phyloP scores from a whole-genome alignment of 2,888 invertebrate species.

The Gibbula magus region DNA sequence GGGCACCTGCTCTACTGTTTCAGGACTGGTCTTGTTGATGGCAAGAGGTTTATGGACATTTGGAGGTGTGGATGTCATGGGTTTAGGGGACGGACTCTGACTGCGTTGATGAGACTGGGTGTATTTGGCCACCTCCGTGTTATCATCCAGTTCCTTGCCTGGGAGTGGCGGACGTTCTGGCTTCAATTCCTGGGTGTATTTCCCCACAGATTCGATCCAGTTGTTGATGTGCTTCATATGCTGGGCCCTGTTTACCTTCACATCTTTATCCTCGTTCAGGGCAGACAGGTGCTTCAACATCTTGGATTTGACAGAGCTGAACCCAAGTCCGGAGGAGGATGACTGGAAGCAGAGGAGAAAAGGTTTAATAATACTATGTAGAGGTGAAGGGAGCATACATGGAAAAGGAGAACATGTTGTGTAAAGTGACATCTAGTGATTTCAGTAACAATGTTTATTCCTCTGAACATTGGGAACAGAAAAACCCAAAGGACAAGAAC shows the following conservation, averaged over 20 bases:
- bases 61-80: slow-evolving; percentile 63
- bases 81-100: slow-evolving; percentile 59
- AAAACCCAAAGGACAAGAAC: too few species aligned
- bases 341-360: slow-evolving; percentile 48
- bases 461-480: too few species aligned
- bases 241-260: slow-evolving; percentile 39
- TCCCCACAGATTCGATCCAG: slow-evolving; percentile 52
- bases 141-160: neutral
- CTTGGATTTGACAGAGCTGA: slow-evolving; percentile 40
- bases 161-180: slow-evolving; percentile 12
- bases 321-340: slow-evolving; percentile 52
- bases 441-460: too few species aligned
- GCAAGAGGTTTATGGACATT: slow-evolving; percentile 64
- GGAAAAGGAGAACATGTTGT: too few species aligned
- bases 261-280: slow-evolving; percentile 38
- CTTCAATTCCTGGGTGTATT: slow-evolving; percentile 39
- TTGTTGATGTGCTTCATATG: slow-evolving; percentile 53
- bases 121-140: slow-evolving; percentile 3
- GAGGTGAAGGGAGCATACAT: too few species aligned
- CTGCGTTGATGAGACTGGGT: neutral
- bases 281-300: slow-evolving; percentile 47
- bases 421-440: too few species aligned
- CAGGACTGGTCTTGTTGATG: slow-evolving; percentile 39
- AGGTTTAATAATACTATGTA: neutral
- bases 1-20: slow-evolving; percentile 7